Percentiles rank a stretch among this genome's conserved stretches.
Conservation (phyloP, 2,797 vertebrate genomes). For the Salarias fasciatus region DNA sequence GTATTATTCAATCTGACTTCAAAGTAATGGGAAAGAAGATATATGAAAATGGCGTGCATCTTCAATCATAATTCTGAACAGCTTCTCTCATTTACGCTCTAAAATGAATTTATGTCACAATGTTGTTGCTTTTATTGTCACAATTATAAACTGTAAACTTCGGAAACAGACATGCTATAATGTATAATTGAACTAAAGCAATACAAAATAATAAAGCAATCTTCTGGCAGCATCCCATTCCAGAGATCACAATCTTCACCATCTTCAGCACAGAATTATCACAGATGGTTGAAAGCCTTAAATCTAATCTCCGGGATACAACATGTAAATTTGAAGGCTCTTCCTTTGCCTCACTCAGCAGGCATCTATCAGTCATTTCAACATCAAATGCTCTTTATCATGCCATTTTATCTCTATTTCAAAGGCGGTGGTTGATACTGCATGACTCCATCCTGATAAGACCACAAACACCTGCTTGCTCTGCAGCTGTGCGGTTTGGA, state of each 20-base stretch:
- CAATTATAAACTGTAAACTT: slow-evolving; percentile 26
- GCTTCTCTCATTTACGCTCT: slow-evolving; percentile 2
- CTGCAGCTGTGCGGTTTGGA: slow-evolving; percentile 47
- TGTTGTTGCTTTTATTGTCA: slow-evolving; percentile 2
- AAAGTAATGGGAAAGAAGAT: too few species aligned
- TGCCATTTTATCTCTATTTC: slow-evolving; percentile 58
- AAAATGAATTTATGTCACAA: slow-evolving; percentile 2
- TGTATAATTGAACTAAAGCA: slow-evolving; percentile 56
- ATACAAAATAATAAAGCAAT: slow-evolving; percentile 60
- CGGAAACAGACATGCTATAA: slow-evolving; percentile 34
- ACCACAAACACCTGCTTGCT: slow-evolving; percentile 65
- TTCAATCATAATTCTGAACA: not conserved
- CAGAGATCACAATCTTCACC: slow-evolving; percentile 37
- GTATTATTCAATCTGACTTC: not conserved
- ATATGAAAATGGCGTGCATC: not conserved
- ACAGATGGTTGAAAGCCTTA: slow-evolving; percentile 49
- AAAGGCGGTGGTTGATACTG: slow-evolving; percentile 54
- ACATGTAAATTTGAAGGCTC: slow-evolving; percentile 59
- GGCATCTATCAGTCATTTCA: slow-evolving; percentile 56
- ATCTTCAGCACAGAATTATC: slow-evolving; percentile 50
- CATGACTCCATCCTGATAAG: slow-evolving; percentile 59
- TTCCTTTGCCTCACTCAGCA: slow-evolving; percentile 36
- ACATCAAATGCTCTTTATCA: slow-evolving; percentile 64
- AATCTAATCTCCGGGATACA: slow-evolving; percentile 49
- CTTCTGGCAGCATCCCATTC: slow-evolving; percentile 44